A percentile compares a stretch with the other conserved stretches of the same genome.
Evolutionary conservation across 2,113 vertebrate species (phyloP).

Genomic region (Gasterosteus nipponicus): DNA sequence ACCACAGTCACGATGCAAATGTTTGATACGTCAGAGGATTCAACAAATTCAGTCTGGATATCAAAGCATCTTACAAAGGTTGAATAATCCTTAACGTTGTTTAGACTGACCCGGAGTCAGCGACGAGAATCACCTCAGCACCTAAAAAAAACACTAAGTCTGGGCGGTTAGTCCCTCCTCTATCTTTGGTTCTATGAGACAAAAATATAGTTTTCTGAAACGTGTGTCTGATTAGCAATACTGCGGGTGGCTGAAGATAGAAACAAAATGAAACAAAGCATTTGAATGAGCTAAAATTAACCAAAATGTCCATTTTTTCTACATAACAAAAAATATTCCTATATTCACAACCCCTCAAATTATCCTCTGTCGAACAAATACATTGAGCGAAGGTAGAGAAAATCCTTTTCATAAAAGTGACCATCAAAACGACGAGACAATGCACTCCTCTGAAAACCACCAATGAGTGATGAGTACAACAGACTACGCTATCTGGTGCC

Average conservation of each 20-base stretch:
- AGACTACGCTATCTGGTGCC: constrained; percentile 28
- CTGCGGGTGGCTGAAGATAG: constrained; percentile 69
- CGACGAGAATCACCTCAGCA: constrained; percentile 51
- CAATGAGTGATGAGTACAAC: constrained; percentile 26
- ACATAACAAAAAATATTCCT: constrained; percentile 33
- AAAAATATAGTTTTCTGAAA: constrained; percentile 62
- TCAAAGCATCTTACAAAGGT: constrained; percentile 74
- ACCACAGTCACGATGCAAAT: constrained; percentile 88
- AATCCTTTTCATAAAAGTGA: constrained; percentile 55
- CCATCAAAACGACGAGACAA: constrained; percentile 32
- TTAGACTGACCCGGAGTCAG: constrained; percentile 52
- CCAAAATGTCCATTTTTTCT: constrained; percentile 50
- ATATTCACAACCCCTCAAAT: constrained; percentile 43
- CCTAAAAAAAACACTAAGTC: constrained; percentile 47
- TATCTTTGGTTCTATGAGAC: constrained; percentile 79
- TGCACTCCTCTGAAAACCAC: constrained; percentile 21
- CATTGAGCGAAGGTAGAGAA: constrained; percentile 9
- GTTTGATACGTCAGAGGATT: constrained; percentile 82
- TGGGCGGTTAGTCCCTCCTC: constrained; percentile 46
- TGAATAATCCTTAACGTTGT: constrained; percentile 46
- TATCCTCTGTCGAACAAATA: constrained; percentile 40
- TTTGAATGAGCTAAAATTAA: constrained; percentile 59
- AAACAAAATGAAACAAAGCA: constrained; percentile 52
- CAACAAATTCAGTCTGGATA: constrained; percentile 83
- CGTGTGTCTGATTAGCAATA: constrained; percentile 69